These are phyloP conservation scores for Merops nubicus DNA, from an alignment of 2,113 vertebrate species.

Conservation along the genomic window DNA sequence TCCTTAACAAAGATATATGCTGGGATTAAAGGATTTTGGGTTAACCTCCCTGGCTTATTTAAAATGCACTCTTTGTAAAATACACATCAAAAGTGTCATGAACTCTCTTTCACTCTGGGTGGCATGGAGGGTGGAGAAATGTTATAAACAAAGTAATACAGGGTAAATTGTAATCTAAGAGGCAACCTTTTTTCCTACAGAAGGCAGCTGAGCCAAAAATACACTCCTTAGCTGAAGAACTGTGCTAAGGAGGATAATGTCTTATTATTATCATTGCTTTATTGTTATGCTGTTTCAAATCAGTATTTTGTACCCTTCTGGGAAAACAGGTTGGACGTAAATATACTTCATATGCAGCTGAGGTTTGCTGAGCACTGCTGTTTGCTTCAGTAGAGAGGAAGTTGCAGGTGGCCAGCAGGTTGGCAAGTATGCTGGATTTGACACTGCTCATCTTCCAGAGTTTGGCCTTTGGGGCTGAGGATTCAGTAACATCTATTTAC, in stretches of 20 bases:
- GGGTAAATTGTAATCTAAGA: slow-evolving; percentile 29
- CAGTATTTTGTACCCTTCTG: background rate
- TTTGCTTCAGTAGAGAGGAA: background rate
- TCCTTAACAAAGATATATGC: slow-evolving; percentile 45
- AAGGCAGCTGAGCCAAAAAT: slow-evolving; percentile 21
- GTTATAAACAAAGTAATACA: slow-evolving; percentile 33
- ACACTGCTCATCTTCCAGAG: background rate
- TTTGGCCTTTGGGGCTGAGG: background rate
- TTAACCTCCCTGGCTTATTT: slow-evolving; percentile 33
- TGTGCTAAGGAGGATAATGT: background rate
- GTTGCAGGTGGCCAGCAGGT: background rate
- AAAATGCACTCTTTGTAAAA: slow-evolving; percentile 57
- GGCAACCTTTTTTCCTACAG: background rate
- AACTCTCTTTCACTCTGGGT: slow-evolving; percentile 59
- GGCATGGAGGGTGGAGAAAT: slow-evolving; percentile 2
- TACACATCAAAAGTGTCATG: slow-evolving; percentile 57
- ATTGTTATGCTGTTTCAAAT: background rate
- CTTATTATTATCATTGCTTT: background rate
- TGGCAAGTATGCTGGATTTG: background rate
- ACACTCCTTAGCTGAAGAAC: background rate
- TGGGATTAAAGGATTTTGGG: slow-evolving; percentile 56
- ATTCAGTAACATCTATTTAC: slow-evolving; percentile 28
- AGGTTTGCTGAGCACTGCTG: background rate
- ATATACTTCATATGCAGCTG: background rate
- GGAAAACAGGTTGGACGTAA: slow-evolving; percentile 24